A percentile compares a stretch with the other conserved stretches of the same genome.
Evolutionary conservation across 2,113 vertebrate species (phyloP).

Genomic region (Centropus unirufus): DNA sequence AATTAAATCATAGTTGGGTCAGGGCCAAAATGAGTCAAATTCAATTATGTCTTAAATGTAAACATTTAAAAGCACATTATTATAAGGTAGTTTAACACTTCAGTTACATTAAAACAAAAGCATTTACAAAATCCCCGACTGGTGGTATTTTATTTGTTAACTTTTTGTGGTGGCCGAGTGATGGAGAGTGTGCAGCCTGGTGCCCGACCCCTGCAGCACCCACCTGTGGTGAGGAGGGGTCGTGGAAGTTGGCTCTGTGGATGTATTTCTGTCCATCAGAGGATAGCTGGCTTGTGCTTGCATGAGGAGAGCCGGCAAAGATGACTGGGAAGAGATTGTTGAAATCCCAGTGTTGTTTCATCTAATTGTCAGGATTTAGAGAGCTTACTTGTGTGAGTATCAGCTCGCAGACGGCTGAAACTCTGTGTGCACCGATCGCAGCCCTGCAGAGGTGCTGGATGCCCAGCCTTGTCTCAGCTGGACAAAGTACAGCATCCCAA

Average conservation of each 20-base stretch:
- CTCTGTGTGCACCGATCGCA: neutral
- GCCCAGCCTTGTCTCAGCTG: neutral
- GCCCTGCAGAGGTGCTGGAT: neutral
- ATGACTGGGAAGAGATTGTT: neutral
- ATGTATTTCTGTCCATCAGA: neutral
- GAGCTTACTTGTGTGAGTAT: neutral
- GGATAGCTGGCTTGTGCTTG: neutral
- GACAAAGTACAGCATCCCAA: neutral
- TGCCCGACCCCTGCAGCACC: neutral
- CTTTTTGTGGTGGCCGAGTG: neutral
- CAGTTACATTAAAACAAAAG: neutral
- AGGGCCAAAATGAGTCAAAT: constrained; percentile 54
- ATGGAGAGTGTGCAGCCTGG: neutral
- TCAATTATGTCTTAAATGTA: constrained; percentile 48
- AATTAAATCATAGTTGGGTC: constrained; percentile 35
- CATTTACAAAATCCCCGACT: neutral
- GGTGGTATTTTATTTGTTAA: neutral
- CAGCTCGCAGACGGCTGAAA: neutral
- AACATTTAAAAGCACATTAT: constrained; percentile 32
- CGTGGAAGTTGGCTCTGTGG: neutral
- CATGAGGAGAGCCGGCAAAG: neutral
- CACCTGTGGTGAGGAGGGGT: neutral
- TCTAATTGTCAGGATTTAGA: neutral
- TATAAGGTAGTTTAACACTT: constrained; percentile 11
- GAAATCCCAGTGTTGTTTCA: neutral